These are phyloP conservation scores for Amphipyra tragopoginis DNA, from an alignment of 2,888 invertebrate species.

Conservation along the genomic window DNA sequence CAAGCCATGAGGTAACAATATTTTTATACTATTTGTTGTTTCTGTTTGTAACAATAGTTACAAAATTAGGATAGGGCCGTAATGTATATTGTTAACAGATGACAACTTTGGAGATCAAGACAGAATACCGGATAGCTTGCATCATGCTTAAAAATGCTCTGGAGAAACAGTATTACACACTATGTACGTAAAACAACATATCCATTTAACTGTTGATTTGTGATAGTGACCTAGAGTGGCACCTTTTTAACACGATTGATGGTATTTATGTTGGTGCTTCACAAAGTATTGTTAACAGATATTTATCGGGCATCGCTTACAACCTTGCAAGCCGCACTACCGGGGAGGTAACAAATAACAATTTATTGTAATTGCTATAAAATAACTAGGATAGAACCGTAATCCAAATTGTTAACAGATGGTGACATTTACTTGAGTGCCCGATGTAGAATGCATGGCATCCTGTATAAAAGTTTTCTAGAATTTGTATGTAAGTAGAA, in stretches of 20 bases:
- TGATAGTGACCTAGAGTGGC: not conserved
- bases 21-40: not conserved
- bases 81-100: conserved; percentile 43
- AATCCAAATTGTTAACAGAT: conserved; percentile 17
- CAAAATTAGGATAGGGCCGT: conserved; percentile 22
- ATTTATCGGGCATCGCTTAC: not conserved
- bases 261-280: conserved; percentile 22
- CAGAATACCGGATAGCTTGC: not conserved
- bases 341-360: conserved; percentile 3
- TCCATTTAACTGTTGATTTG: not conserved
- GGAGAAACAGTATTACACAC: no score
- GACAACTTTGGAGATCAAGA: conserved; percentile 1
- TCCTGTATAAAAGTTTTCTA: not conserved
- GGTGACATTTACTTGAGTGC: no score
- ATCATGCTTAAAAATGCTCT: no score
- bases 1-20: conserved; percentile 3
- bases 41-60: not conserved
- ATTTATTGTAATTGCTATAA: not conserved
- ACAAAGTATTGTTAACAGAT: conserved; percentile 45
- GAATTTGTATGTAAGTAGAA: no score
- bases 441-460: not conserved
- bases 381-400: conserved; percentile 6
- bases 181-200: not conserved
- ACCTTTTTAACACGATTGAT: not conserved
- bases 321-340: not conserved